Base-by-base conservation (phyloP, 2,113 vertebrate species). In the Orientallactaga bullata region DNA sequence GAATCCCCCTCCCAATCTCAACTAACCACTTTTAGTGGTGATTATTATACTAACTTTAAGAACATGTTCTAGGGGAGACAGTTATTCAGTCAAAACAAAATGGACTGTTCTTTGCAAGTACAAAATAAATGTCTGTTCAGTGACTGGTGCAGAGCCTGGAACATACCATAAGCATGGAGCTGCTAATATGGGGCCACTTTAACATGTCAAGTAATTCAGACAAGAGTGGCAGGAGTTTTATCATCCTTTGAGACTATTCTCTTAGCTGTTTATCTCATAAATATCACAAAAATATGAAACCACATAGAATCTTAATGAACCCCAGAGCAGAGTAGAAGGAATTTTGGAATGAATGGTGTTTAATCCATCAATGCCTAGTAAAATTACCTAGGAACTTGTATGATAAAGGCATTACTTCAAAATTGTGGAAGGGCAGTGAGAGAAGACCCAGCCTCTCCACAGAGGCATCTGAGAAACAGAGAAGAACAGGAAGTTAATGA, bases 231-330 rank as follows among this genome's bases (percentile, higher is more conserved):
- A 11, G 12, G 10, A 72, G 11, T 11, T 8, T 78, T 10, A 35
- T 5, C 6, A 17, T 85, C 61, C 63, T 85, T 77, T 84, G 39
- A 82, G 47, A 82, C 16, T 68, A 71, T 78, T 88, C 55, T 72
- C 55, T 83, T 12, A 47, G 63, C 28, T 94, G 28, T 92, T 92
- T 90, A 85, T 90, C 71, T 88, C 88, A 42, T 30, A 83, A n/a
- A n/a, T 96, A 37, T 42, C 60, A 60, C 63, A 82, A 69, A 18
- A 69, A n/a, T 72, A 93, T 24, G 23, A 85, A 94, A 83, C 16
- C 30, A 78, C 21, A 84, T 26, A 83, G 1, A 88, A 66, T 63
- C 32, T 79, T 88, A 82, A 77, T 84, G 90, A 89, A 79, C 3
- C 24, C 66, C 47, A 69, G 58, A 93, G 73, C 5, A 85, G 35